These are phyloP conservation scores for Poecilus cupreus DNA, from an alignment of 2,888 invertebrate species.

Conservation along the genomic window DNA sequence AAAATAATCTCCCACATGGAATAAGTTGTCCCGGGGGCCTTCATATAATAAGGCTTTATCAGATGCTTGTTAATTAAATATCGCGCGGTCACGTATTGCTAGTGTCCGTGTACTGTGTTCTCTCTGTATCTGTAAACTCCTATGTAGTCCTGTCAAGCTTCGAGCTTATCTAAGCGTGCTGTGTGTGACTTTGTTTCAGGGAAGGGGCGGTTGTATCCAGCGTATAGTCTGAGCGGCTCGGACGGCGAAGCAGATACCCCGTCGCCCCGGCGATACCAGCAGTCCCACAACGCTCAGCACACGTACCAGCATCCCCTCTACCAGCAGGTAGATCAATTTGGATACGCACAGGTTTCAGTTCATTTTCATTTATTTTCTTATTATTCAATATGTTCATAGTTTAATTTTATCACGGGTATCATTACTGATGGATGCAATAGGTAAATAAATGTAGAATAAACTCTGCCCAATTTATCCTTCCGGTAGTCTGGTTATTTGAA, in stretches of 20 bases:
- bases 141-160: not conserved
- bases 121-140: too few species aligned
- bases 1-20: conserved; percentile 27
- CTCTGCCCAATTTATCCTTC: too few species aligned
- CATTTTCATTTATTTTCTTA: not conserved
- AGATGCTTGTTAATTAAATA: conserved; percentile 51
- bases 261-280: conserved; percentile 77
- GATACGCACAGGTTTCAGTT: conserved; percentile 44
- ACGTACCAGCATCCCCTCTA: conserved; percentile 75
- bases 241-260: conserved; percentile 79
- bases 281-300: conserved; percentile 74
- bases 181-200: conserved; percentile 71
- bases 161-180: conserved; percentile 48
- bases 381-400: not conserved
- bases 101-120: too few species aligned
- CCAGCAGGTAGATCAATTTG: conserved; percentile 67
- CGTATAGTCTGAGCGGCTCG: conserved; percentile 85
- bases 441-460: too few species aligned
- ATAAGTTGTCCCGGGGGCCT: not conserved
- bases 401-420: not conserved
- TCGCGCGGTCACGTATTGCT: conserved; percentile 10
- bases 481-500: too few species aligned
- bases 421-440: not conserved
- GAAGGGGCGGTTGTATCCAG: conserved; percentile 89
- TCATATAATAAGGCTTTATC: conserved; percentile 35